Base-by-base conservation (phyloP, 2,888 invertebrate species). In the Xanthorhoe designata region DNA sequence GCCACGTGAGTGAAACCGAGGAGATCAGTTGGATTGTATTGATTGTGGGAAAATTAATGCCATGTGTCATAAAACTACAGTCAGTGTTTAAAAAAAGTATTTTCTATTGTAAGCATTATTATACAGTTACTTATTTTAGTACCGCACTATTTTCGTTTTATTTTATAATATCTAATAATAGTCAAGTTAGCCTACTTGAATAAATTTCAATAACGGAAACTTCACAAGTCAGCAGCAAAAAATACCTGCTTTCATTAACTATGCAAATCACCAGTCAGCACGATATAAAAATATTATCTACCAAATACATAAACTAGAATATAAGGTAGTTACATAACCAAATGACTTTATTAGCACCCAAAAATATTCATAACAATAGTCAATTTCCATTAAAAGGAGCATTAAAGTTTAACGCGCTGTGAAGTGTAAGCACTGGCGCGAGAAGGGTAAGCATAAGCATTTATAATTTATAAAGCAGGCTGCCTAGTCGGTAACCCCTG, bases 351-450 rank as follows among this genome's bases (percentile, higher is more conserved):
- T 69, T 57, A 54, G 54, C 18, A 10, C 32, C 38, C 52, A 57
- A 29, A 49, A 66, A 68, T 68, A 69, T 61, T 62, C 65, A 68
- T 55, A 65, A 63, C 62, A 71, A 70, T 68, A 67, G 65, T 61
- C 55, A 35, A 66, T 68, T 67, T 61, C 54, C 59, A 72, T 72
- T 70, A 61, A 35, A 57, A 66, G 63, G 49, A 63, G 61, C 58
- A 64, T 60, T 69, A 68, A 71, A 69, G 66, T 62, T 71, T 71
- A 72, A 71, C 68, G 68, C 63, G 66, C 64, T 74, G 71, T 72
- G 71, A 74, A 70, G 68, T 61, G 52, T 65, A 70, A 45, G 70
- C 75, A 62, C 70, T 69, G 70, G 66, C 52, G 64, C 75, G 68
- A 61, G 59, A 64, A 62, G 32, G 62, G 5, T 24, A 59, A 13